Evolutionary conservation across 2,888 invertebrate species (phyloP), one percentile per base, ranked within the genome.

Genomic region (Lymantria monacha): DNA sequence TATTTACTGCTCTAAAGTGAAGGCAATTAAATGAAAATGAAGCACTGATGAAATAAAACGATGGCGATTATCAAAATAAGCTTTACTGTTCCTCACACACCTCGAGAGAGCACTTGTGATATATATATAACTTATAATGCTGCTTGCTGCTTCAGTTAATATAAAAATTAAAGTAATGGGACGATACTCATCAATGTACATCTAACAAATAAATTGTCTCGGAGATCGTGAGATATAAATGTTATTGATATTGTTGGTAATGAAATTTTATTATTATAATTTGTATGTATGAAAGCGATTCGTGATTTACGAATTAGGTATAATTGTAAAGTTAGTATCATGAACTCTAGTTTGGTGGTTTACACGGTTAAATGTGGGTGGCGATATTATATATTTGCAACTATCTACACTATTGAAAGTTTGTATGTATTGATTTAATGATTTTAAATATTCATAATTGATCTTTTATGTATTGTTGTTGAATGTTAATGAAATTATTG

Each of bases 211-310:
- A 57, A 59, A 51, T 60, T 55, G 57, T 62, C 59, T 60, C 52
- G 51, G 10, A 63, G 57, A 58, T 71, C 67, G 69, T 70, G 66
- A 67, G 63, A 63, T 69, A 58, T 54, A 47, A 51, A 59, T 50
- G 56, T 69, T 72, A 79, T 75, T 75, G 74, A 76, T 79, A 72
- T 69, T 66, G 70, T 68, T 46, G 43, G 51, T 75, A 78, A 79
- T 79, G 68, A 59, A 70, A 62, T 69, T 76, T 77, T 70, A 75
- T 76, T 77, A 79, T 75, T 71, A 68, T 73, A 73, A 77, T 79
- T 75, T 73, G 69, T 71, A 66, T 60, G 54, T 59, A 57, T 66
- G 70, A 70, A 69, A 69, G 63, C 62, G 63, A 50, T 70, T 66
- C 74, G 70, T 75, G 74, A 78, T 69, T 60, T 59, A 68, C 59